A percentile compares a stretch with the other conserved stretches of the same genome.
Conservation (phyloP, 2,797 vertebrate species). For the Acanthiza pusilla region DNA sequence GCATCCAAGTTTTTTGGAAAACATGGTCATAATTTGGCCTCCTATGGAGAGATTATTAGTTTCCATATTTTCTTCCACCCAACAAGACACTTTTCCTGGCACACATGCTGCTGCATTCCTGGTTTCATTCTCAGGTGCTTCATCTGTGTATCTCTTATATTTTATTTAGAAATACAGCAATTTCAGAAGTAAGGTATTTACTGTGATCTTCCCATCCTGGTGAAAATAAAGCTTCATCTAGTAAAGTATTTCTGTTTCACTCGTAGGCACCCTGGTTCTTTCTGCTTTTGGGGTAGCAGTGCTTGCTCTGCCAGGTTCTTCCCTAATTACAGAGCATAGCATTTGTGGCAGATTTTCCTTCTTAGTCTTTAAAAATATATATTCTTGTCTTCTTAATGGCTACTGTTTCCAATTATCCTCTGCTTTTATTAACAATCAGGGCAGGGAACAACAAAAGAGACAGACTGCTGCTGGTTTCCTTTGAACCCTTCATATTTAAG, state of each 20-base stretch:
- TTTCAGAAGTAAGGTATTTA: background rate
- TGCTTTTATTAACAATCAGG: slow-evolving; percentile 28
- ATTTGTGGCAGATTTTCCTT: background rate
- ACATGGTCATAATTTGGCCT: slow-evolving; percentile 27
- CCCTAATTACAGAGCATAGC: background rate
- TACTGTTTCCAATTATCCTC: slow-evolving; percentile 52
- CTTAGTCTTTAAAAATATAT: background rate
- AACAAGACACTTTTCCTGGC: background rate
- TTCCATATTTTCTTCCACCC: slow-evolving; percentile 18
- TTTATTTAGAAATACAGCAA: background rate
- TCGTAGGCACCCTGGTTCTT: background rate
- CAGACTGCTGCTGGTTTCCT: slow-evolving; percentile 44
- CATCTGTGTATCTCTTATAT: background rate
- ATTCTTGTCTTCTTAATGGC: background rate
- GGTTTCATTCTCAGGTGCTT: background rate
- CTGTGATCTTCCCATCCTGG: background rate
- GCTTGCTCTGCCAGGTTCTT: background rate
- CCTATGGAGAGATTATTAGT: slow-evolving; percentile 24
- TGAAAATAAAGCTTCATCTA: background rate
- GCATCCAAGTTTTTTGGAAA: slow-evolving; percentile 2
- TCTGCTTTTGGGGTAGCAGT: background rate
- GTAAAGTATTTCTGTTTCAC: background rate
- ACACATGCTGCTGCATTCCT: background rate
- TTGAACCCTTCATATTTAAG: slow-evolving; percentile 42
- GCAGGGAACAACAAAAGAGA: slow-evolving; percentile 6